phyloP scores from a whole-genome alignment of 2,888 invertebrate genomes.

The Idaea aversata region DNA sequence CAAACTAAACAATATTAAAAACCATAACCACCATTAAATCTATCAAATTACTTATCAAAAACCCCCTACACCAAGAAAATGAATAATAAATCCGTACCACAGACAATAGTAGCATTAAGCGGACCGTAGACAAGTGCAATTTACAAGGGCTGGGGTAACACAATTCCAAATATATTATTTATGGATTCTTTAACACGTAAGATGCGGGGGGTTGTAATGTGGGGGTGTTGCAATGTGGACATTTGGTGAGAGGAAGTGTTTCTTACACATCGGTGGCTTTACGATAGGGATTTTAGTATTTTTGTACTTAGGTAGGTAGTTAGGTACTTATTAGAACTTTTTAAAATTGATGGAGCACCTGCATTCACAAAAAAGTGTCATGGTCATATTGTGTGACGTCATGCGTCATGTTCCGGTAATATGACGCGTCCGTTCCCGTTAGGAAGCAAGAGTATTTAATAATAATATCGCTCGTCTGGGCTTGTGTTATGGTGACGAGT shows the following conservation, averaged over 20 bases:
- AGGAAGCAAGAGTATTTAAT: no score
- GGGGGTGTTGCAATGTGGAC: slow-evolving; percentile 48
- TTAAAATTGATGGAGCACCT: no score
- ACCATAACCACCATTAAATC: neutral
- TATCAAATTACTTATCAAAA: neutral
- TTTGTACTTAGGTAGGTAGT: slow-evolving; percentile 4
- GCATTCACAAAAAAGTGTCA: no score
- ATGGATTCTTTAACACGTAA: slow-evolving; percentile 81
- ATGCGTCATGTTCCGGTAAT: no score
- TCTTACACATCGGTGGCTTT: slow-evolving; percentile 53
- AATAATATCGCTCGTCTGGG: no score
- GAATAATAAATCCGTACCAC: slow-evolving; percentile 76
- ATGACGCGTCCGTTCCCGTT: no score
- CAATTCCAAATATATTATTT: slow-evolving; percentile 80
- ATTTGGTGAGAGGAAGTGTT: slow-evolving; percentile 73
- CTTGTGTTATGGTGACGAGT: no score
- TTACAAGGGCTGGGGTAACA: slow-evolving; percentile 57
- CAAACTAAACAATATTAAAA: neutral
- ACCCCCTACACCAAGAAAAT: slow-evolving; percentile 58
- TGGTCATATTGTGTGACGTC: no score
- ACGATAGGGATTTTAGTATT: neutral
- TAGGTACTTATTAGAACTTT: no score
- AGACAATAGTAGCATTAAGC: slow-evolving; percentile 76
- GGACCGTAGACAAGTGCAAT: slow-evolving; percentile 67
- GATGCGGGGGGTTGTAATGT: slow-evolving; percentile 38